phyloP scores from a whole-genome alignment of 1,140 invertebrate species.

The Aleiodes sp. region DNA sequence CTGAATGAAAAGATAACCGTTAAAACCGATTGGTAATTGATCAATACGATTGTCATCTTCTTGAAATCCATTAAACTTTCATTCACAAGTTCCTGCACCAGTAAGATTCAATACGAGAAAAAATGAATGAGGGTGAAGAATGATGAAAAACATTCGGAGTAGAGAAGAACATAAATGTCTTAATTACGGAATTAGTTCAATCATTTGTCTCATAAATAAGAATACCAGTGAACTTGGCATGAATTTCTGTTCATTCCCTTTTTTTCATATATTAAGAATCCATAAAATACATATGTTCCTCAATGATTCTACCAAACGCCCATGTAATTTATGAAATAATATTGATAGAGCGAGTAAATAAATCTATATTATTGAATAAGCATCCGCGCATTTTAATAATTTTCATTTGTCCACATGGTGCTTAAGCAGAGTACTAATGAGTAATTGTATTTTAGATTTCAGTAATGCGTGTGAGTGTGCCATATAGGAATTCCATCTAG shows the following conservation, averaged over 20 bases:
- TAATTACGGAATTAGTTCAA: too few relatives aligned
- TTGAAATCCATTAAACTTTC: background rate
- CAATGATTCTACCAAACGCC: slow-evolving; percentile 36
- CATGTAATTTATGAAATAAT: slow-evolving; percentile 43
- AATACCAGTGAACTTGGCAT: background rate
- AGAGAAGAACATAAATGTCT: too few relatives aligned
- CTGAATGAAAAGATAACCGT: too few relatives aligned
- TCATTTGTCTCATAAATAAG: background rate
- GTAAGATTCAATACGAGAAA: background rate
- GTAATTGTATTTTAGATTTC: slow-evolving; percentile 46
- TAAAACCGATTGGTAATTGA: background rate
- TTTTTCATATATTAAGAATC: slow-evolving; percentile 37
- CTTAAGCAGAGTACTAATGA: slow-evolving; percentile 60
- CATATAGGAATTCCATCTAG: slow-evolving; percentile 33
- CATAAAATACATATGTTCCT: slow-evolving; percentile 32
- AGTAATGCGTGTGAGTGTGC: background rate
- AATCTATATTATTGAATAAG: slow-evolving; percentile 60
- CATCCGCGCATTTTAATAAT: slow-evolving; percentile 55
- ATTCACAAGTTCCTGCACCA: background rate
- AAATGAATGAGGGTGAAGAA: background rate
- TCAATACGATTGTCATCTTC: background rate
- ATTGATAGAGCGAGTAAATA: slow-evolving; percentile 59
- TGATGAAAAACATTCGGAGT: background rate
- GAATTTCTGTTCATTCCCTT: background rate
- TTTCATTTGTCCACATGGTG: slow-evolving; percentile 44